These are phyloP conservation scores for Mungos mungo DNA, from an alignment of 2,113 vertebrate genomes.

Conservation along the genomic window DNA sequence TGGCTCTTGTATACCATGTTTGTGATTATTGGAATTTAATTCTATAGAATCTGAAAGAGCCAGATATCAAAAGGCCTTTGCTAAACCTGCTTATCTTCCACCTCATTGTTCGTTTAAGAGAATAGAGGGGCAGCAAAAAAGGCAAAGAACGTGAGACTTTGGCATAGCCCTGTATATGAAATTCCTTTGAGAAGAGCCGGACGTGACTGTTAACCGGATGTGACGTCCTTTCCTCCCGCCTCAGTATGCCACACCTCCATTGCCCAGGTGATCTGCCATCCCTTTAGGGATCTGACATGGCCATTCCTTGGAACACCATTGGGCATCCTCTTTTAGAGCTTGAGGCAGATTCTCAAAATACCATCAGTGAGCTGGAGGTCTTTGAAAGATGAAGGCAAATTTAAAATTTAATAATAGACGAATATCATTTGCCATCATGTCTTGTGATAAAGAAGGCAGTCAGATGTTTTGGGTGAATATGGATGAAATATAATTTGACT, in stretches of 20 bases:
- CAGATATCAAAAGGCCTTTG: not conserved
- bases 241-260: not conserved
- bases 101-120: not conserved
- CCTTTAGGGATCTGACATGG: not conserved
- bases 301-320: not conserved
- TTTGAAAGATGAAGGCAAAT: not conserved
- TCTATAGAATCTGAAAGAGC: not conserved
- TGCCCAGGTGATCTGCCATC: fast-evolving
- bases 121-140: not conserved
- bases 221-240: fast-evolving
- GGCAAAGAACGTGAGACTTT: not conserved
- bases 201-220: fast-evolving
- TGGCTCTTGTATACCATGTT: not conserved
- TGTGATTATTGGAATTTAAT: not conserved
- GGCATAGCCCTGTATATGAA: fast-evolving
- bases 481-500: not conserved
- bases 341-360: not conserved
- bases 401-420: not conserved
- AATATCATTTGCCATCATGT: not conserved
- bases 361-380: not conserved
- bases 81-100: fast-evolving
- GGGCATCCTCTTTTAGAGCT: not conserved
- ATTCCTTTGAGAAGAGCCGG: not conserved
- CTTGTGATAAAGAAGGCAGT: not conserved
- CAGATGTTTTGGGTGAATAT: not conserved